These are phyloP conservation scores for Onchidella celtica DNA, from an alignment of 2,888 invertebrate genomes.

Conservation along the genomic window DNA sequence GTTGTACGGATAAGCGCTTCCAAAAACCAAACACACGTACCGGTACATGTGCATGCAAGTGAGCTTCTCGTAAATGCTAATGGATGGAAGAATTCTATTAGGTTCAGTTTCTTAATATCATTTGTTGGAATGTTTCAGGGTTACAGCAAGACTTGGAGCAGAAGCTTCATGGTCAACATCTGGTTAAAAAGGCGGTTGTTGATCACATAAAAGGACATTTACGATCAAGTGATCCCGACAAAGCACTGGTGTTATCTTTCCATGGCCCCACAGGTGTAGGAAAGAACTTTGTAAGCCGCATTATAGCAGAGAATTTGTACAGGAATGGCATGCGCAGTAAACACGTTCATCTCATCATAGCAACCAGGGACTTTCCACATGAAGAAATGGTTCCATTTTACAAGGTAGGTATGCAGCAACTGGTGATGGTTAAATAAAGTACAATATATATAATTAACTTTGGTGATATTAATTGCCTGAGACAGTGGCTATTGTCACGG, in stretches of 20 bases:
- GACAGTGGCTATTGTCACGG: too few species aligned
- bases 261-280: conserved; percentile 93
- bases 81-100: too few species aligned
- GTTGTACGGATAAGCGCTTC: too few species aligned
- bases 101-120: too few species aligned
- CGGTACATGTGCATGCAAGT: too few species aligned
- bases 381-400: conserved; percentile 82
- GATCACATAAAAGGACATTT: conserved; percentile 86
- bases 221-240: conserved; percentile 81
- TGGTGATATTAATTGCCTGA: too few species aligned
- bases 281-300: conserved; percentile 78
- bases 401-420: conserved; percentile 82
- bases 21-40: too few species aligned
- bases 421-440: too few species aligned
- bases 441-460: too few species aligned
- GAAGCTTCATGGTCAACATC: conserved; percentile 86
- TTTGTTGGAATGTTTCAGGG: too few species aligned
- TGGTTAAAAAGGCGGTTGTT: conserved; percentile 87
- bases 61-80: too few species aligned
- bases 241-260: conserved; percentile 95
- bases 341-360: conserved; percentile 90
- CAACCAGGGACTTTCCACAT: conserved; percentile 89
- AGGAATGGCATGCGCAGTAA: conserved; percentile 86
- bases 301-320: conserved; percentile 80
- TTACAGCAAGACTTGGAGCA: conserved; percentile 70